Conservation (phyloP, 2,113 vertebrate species). For the Setophaga petechia region DNA sequence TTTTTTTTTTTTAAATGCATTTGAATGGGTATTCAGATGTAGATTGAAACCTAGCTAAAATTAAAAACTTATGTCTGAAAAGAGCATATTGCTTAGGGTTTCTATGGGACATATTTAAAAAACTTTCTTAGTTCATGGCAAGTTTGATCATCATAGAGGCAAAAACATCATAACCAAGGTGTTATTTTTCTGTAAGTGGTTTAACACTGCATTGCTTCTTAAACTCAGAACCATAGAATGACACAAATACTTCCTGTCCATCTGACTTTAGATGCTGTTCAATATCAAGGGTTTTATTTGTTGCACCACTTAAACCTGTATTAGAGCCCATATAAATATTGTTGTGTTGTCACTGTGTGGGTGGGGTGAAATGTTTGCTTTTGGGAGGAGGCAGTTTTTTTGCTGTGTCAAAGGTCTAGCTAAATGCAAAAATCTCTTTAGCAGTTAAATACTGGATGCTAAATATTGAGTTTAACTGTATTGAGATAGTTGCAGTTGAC, state of each 20-base stretch:
- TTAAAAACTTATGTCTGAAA: neutral
- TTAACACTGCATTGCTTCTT: neutral
- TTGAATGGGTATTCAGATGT: neutral
- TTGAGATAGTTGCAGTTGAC: neutral
- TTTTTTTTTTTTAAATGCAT: neutral
- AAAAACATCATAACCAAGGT: neutral
- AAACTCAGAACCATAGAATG: neutral
- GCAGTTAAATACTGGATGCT: neutral
- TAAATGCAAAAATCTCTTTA: neutral
- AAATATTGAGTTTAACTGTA: neutral
- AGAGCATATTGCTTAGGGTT: neutral
- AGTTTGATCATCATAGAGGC: neutral
- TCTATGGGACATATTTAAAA: neutral
- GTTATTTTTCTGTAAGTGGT: neutral
- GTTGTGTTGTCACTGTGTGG: neutral
- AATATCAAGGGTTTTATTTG: neutral
- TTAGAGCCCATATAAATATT: neutral
- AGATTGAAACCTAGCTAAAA: neutral
- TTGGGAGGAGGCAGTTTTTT: neutral
- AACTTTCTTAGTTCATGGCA: neutral
- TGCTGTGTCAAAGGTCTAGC: neutral
- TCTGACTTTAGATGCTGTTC: neutral
- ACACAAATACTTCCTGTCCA: neutral
- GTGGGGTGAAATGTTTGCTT: neutral
- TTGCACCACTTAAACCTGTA: neutral